Conservation (phyloP, 2,113 vertebrate species). For the Hylia prasina region DNA sequence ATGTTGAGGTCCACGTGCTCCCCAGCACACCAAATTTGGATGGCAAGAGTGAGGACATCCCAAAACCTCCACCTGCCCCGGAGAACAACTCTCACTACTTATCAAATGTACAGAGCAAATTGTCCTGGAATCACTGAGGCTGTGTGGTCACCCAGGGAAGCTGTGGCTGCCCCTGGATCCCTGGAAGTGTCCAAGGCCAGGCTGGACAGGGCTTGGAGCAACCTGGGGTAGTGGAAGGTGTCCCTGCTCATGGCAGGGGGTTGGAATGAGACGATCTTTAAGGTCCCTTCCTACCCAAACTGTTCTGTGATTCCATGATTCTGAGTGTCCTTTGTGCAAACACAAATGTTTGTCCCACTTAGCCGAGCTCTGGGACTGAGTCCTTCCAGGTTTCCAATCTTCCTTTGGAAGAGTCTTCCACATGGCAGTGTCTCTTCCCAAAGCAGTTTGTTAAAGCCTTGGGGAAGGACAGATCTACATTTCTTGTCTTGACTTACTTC, state of each 20-base stretch:
- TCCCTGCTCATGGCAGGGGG: no score
- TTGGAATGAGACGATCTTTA: not conserved
- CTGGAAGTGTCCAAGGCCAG: not conserved
- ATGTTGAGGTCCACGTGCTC: accelerated
- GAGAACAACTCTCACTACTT: not conserved
- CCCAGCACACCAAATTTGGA: not conserved
- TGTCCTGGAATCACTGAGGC: not conserved
- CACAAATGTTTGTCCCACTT: not conserved
- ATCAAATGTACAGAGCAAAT: not conserved
- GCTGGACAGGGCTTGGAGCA: accelerated
- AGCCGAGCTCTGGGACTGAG: not conserved
- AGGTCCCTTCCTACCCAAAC: not conserved
- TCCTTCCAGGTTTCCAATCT: not conserved
- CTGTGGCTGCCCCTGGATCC: not conserved
- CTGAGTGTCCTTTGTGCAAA: not conserved
- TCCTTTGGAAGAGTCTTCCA: not conserved
- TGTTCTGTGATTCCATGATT: not conserved
- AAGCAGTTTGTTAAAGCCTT: not conserved
- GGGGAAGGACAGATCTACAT: not conserved
- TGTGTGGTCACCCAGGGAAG: not conserved
- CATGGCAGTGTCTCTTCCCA: not conserved
- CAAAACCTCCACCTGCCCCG: not conserved
- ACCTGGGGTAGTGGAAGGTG: not conserved
- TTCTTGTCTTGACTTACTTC: not conserved
- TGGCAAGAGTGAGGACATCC: not conserved